Evolutionary conservation across 2,888 invertebrate genomes (phyloP).

Genomic region (Luperina testacea): DNA sequence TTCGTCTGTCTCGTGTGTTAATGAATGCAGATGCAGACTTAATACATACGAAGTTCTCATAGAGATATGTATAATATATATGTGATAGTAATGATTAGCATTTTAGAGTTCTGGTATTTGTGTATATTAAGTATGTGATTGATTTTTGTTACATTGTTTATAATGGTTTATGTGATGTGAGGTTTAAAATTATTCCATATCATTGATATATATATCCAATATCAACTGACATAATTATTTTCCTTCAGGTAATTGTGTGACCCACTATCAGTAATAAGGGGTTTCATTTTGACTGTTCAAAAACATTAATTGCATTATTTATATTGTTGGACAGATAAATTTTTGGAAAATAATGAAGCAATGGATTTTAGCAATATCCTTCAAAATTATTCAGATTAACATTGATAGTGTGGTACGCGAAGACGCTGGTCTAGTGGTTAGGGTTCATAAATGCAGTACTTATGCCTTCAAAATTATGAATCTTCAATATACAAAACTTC

Average conservation of each 20-base stretch:
- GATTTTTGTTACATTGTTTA: conserved; percentile 63
- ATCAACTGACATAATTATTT: conserved; percentile 27
- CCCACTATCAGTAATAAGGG: background rate
- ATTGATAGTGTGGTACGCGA: background rate
- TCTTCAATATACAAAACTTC: conserved; percentile 3
- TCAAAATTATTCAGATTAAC: background rate
- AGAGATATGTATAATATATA: conserved; percentile 72
- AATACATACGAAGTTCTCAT: conserved; percentile 69
- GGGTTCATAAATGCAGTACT: conserved; percentile 7
- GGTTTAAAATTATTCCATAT: conserved; percentile 43
- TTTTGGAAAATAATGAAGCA: background rate
- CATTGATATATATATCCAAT: conserved; percentile 52
- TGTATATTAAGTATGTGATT: conserved; percentile 66
- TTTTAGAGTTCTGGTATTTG: conserved; percentile 68
- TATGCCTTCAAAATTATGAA: conserved; percentile 1
- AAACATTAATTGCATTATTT: background rate
- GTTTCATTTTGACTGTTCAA: background rate
- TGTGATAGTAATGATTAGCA: conserved; percentile 76
- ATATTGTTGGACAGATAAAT: background rate
- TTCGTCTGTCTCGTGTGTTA: conserved; percentile 52
- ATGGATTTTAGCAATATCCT: background rate
- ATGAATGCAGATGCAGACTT: conserved; percentile 69
- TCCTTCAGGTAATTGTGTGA: background rate
- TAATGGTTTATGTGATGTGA: conserved; percentile 46
- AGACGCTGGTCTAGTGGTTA: background rate